A percentile compares a stretch with the other conserved stretches of the same genome.
Evolutionary conservation across 2,113 vertebrate species (phyloP).

Genomic region (Cyprinodon variegatus): DNA sequence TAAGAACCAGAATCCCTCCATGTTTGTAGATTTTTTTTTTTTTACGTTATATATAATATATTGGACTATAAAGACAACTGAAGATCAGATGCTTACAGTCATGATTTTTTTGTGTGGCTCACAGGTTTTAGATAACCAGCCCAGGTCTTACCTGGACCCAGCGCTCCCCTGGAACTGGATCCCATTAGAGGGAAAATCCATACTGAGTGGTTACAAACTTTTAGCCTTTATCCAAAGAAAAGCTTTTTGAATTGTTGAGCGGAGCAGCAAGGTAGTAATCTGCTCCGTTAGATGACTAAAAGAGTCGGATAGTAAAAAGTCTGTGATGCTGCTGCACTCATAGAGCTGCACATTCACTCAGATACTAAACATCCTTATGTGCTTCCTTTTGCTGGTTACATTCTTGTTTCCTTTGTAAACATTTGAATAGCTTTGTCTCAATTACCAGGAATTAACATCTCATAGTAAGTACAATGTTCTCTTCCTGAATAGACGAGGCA

Average conservation of each 20-base stretch:
- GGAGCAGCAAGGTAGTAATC: background rate
- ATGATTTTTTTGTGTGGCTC: too few species aligned
- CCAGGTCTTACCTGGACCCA: too few species aligned
- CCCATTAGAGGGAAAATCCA: too few species aligned
- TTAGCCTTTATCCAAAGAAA: background rate
- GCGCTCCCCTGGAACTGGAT: too few species aligned
- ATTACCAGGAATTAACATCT: slow-evolving; percentile 47
- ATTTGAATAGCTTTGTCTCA: slow-evolving; percentile 48
- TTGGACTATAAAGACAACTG: too few species aligned
- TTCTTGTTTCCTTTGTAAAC: slow-evolving; percentile 50
- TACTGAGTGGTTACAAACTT: background rate
- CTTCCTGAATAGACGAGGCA: slow-evolving; percentile 43
- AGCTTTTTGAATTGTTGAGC: background rate
- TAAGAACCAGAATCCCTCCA: too few species aligned
- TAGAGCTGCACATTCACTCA: background rate
- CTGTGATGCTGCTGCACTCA: too few species aligned
- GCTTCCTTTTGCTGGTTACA: slow-evolving; percentile 29
- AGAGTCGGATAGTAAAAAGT: too few species aligned
- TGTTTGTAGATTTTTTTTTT: too few species aligned
- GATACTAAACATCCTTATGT: background rate
- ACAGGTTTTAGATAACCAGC: background rate
- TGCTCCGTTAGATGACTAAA: too few species aligned
- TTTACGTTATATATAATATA: too few species aligned
- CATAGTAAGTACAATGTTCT: slow-evolving; percentile 59
- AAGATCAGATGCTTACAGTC: too few species aligned